These are phyloP conservation scores for Meloidogyne exigua DNA, from an alignment of 1,140 invertebrate species.

Conservation along the genomic window DNA sequence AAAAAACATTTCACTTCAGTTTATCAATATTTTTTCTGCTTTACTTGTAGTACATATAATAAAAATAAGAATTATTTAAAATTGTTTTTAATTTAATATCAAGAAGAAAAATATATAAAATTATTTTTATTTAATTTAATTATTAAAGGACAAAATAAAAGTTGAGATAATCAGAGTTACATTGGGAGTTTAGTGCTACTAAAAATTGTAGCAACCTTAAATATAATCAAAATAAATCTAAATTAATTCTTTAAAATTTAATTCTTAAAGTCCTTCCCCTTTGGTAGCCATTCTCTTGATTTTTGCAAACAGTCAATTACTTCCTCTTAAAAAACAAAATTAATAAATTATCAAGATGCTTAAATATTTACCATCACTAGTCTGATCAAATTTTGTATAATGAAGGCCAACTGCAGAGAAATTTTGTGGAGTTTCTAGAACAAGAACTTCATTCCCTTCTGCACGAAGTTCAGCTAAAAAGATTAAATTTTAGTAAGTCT, in stretches of 20 bases:
- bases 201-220: not conserved
- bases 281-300: constrained; percentile 14
- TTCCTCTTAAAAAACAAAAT: constrained; percentile 4
- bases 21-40: too few species aligned
- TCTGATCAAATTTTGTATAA: constrained; percentile 25
- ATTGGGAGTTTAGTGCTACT: too few species aligned
- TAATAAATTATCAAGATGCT: not conserved
- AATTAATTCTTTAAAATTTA: not conserved
- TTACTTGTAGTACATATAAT: too few species aligned
- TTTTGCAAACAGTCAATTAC: constrained; percentile 19
- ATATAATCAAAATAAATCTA: not conserved
- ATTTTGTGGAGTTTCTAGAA: constrained; percentile 26
- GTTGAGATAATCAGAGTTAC: too few species aligned
- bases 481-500: not conserved
- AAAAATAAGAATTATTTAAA: too few species aligned
- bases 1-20: too few species aligned
- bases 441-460: constrained; percentile 29
- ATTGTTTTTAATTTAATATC: too few species aligned
- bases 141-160: too few species aligned
- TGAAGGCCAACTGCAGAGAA: constrained; percentile 28
- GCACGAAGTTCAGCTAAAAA: constrained; percentile 20
- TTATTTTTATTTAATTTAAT: too few species aligned
- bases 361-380: constrained; percentile 9
- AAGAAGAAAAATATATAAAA: too few species aligned
- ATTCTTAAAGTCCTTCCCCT: not conserved